phyloP scores from a whole-genome alignment of 1,140 invertebrate genomes.

The Drosophila virilis region DNA sequence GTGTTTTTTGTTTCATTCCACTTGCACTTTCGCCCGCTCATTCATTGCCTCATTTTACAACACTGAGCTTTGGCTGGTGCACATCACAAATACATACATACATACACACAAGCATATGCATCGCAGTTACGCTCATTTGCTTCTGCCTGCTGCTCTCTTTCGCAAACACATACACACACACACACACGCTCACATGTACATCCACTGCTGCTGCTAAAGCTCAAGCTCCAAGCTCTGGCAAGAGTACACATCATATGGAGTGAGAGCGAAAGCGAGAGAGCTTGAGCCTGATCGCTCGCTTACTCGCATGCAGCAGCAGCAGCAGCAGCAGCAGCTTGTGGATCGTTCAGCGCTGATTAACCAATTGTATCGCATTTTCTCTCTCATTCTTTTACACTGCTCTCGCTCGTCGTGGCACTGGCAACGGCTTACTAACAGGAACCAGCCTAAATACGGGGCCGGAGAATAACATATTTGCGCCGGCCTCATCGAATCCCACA shows the following conservation, averaged over 20 bases:
- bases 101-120: slow-evolving; percentile 10
- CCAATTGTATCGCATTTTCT: slow-evolving; percentile 20
- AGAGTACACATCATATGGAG: background rate
- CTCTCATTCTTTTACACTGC: slow-evolving; percentile 19
- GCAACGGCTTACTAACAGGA: slow-evolving; percentile 59
- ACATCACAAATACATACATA: slow-evolving; percentile 19
- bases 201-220: background rate
- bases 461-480: slow-evolving; percentile 80
- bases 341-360: slow-evolving; percentile 11
- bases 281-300: background rate
- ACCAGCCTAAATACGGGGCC: slow-evolving; percentile 81
- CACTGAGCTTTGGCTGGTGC: slow-evolving; percentile 7
- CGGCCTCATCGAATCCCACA: slow-evolving; percentile 80
- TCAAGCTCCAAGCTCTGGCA: background rate
- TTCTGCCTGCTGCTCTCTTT: slow-evolving; percentile 45
- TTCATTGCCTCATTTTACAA: slow-evolving; percentile 29
- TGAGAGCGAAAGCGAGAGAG: background rate
- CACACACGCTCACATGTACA: background rate
- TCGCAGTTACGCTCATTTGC: slow-evolving; percentile 36
- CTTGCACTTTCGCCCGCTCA: slow-evolving; percentile 26
- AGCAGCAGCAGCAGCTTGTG: background rate
- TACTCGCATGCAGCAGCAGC: background rate
- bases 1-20: slow-evolving; percentile 2
- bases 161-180: slow-evolving; percentile 33
- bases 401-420: slow-evolving; percentile 9